These are phyloP conservation scores for Coregonus suidteri DNA, from an alignment of 2,797 vertebrate species.

Conservation along the genomic window DNA sequence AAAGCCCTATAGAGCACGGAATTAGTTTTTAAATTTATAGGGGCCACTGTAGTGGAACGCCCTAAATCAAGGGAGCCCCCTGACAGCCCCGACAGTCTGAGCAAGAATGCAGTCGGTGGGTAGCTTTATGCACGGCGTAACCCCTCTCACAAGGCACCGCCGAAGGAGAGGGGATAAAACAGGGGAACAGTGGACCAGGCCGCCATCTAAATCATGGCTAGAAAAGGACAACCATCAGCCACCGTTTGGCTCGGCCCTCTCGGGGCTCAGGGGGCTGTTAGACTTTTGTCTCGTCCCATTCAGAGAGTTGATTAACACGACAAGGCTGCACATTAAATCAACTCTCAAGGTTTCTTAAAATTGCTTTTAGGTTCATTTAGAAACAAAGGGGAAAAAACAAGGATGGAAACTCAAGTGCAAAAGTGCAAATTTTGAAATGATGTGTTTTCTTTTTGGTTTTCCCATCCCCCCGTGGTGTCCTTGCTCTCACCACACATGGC, in stretches of 20 bases:
- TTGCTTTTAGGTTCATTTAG: slow-evolving; percentile 79
- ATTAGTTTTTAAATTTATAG: slow-evolving; percentile 94
- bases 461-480: slow-evolving; percentile 61
- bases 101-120: slow-evolving; percentile 86
- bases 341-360: slow-evolving; percentile 88
- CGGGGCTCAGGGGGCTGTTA: slow-evolving; percentile 84
- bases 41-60: slow-evolving; percentile 84
- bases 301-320: slow-evolving; percentile 95
- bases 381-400: slow-evolving; percentile 47
- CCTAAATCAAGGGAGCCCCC: slow-evolving; percentile 93
- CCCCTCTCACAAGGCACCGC: slow-evolving; percentile 84
- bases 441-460: slow-evolving; percentile 66
- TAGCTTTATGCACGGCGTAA: slow-evolving; percentile 84
- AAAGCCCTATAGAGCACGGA: slow-evolving; percentile 92
- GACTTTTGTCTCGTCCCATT: slow-evolving; percentile 89
- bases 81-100: slow-evolving; percentile 89
- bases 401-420: slow-evolving; percentile 73
- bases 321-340: slow-evolving; percentile 88
- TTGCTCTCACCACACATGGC: slow-evolving; percentile 53
- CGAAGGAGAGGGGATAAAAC: slow-evolving; percentile 85
- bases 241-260: slow-evolving; percentile 89
- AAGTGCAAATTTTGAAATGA: slow-evolving; percentile 76
- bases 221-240: slow-evolving; percentile 92
- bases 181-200: slow-evolving; percentile 80
- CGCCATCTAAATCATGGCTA: slow-evolving; percentile 95